These are phyloP conservation scores for Taphrorychus bicolor DNA, from an alignment of 2,888 invertebrate genomes.

Conservation along the genomic window DNA sequence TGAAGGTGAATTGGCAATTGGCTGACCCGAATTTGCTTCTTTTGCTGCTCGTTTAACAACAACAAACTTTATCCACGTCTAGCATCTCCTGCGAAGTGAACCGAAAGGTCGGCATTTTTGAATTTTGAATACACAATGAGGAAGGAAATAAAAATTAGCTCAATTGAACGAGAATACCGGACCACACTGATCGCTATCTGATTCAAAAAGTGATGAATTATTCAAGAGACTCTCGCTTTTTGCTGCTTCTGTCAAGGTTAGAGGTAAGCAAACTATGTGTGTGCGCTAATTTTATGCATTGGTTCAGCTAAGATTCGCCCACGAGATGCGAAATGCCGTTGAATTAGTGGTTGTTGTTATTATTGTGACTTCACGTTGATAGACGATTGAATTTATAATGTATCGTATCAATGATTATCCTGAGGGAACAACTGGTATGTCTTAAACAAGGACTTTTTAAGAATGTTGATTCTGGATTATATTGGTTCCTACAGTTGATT, in stretches of 20 bases:
- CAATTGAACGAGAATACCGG: constrained; percentile 12
- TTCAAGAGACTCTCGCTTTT: constrained; percentile 46
- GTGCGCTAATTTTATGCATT: constrained; percentile 32
- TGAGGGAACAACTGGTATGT: neutral
- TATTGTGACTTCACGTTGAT: neutral
- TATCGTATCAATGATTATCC: neutral
- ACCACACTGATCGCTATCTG: constrained; percentile 44
- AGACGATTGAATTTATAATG: neutral
- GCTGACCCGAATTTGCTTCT: neutral
- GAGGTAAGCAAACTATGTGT: constrained; percentile 44
- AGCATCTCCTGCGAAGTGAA: neutral
- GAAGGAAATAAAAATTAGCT: constrained; percentile 8
- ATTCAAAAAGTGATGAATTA: constrained; percentile 42
- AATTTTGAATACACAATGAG: neutral
- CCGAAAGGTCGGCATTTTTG: neutral
- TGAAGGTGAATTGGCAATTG: neutral
- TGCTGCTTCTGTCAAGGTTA: constrained; percentile 46
- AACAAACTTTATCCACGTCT: too few relatives aligned
- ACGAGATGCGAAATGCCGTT: constrained; percentile 11
- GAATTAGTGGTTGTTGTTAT: neutral
- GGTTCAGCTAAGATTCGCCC: constrained; percentile 13
- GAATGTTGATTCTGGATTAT: too few relatives aligned
- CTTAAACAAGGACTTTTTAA: neutral
- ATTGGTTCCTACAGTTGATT: too few relatives aligned
- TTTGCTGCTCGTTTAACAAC: too few relatives aligned